Conservation (phyloP, 2,113 vertebrate species). For the Tragelaphus scriptus region DNA sequence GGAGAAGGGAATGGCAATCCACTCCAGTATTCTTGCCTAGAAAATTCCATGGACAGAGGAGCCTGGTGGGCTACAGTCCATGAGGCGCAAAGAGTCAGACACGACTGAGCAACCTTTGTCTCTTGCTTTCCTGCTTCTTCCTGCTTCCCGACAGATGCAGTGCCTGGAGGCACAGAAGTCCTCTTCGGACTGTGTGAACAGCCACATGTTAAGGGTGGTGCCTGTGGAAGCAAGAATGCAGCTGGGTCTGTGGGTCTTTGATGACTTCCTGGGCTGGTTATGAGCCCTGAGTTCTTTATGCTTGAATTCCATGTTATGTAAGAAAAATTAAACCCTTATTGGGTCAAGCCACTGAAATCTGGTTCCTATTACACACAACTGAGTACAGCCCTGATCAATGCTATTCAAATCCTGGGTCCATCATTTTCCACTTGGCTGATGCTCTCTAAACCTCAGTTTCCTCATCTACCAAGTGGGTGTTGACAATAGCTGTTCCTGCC, state of each 20-base stretch:
- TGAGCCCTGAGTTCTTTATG: background rate
- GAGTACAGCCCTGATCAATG: background rate
- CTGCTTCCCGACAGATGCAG: background rate
- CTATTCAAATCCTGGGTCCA: background rate
- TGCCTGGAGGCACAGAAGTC: background rate
- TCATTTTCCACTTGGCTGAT: background rate
- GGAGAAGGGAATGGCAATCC: background rate
- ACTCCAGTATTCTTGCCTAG: background rate
- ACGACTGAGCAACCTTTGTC: background rate
- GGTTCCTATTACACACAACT: background rate
- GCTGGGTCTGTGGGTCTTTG: background rate
- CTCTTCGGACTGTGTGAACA: background rate
- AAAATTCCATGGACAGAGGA: background rate
- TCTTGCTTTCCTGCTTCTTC: background rate
- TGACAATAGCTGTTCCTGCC: background rate
- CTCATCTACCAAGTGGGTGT: background rate
- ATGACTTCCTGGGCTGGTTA: background rate
- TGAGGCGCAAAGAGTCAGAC: background rate
- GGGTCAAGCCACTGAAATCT: background rate
- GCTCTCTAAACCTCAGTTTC: background rate
- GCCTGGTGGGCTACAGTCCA: background rate
- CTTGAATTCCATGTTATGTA: background rate
- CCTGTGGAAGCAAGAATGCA: background rate
- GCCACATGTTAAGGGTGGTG: background rate
- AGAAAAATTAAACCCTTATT: background rate